Percentiles rank a stretch among this genome's conserved stretches.
Conservation (phyloP, 2,888 invertebrate genomes). For the Coenonympha glycerion region DNA sequence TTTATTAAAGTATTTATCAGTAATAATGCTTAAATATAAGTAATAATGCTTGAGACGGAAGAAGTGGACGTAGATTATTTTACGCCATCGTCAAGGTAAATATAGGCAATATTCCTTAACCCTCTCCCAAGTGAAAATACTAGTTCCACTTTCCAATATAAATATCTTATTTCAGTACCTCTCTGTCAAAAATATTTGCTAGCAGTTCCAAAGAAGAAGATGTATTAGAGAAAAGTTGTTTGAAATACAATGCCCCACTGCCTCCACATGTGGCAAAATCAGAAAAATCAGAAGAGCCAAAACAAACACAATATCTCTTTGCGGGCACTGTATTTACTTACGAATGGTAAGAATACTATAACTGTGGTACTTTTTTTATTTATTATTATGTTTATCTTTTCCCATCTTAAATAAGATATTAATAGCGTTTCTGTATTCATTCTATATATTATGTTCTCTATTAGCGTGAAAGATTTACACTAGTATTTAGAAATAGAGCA, state of each 20-base stretch:
- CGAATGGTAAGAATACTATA: slow-evolving; percentile 51
- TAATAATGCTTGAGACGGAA: slow-evolving; percentile 47
- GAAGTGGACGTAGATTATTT: slow-evolving; percentile 68
- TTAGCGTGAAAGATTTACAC: no score
- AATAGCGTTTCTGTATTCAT: no score
- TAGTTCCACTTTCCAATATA: not conserved
- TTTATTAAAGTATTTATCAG: no score
- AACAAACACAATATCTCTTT: slow-evolving; percentile 50
- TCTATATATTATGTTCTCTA: no score
- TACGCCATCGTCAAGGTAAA: slow-evolving; percentile 57
- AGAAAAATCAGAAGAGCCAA: slow-evolving; percentile 42
- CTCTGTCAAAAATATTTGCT: slow-evolving; percentile 60
- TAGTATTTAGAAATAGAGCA: no score
- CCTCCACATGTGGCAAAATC: slow-evolving; percentile 35
- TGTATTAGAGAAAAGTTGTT: slow-evolving; percentile 42
- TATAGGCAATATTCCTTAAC: no score
- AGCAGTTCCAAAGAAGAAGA: slow-evolving; percentile 32
- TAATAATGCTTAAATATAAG: not conserved
- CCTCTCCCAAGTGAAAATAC: not conserved
- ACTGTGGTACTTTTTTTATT: not conserved
- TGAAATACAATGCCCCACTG: slow-evolving; percentile 58
- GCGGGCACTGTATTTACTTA: slow-evolving; percentile 55
- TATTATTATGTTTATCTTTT: not conserved
- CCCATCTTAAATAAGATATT: no score
- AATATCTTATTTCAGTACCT: slow-evolving; percentile 45